Evolutionary conservation across 2,888 invertebrate genomes (phyloP).

Genomic region (Drosophila kuntzei): DNA sequence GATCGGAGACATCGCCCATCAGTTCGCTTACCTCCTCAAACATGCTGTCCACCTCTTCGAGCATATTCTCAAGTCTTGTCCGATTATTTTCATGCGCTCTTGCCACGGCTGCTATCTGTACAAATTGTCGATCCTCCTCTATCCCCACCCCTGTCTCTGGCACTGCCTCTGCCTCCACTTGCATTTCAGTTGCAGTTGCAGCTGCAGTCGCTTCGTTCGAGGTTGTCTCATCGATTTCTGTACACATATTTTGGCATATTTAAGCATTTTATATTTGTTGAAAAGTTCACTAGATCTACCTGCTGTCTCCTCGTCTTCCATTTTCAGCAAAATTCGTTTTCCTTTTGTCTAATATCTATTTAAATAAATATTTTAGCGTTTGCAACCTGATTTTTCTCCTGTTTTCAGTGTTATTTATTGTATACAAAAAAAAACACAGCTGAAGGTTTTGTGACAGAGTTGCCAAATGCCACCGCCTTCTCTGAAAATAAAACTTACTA

Average conservation of each 20-base stretch:
- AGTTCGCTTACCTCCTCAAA: constrained; percentile 46
- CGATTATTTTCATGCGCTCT: constrained; percentile 30
- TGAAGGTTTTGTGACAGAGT: constrained; percentile 41
- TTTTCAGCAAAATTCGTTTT: constrained; percentile 25
- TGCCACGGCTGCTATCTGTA: constrained; percentile 27
- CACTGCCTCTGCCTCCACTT: constrained; percentile 8
- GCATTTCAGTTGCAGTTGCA: constrained; percentile 22
- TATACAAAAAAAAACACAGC: constrained; percentile 58
- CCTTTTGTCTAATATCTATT: constrained; percentile 7
- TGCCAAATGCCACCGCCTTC: constrained; percentile 19
- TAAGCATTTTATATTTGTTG: not conserved
- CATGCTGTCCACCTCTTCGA: constrained; percentile 51
- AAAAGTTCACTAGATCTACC: constrained; percentile 26
- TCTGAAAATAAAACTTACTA: constrained; percentile 3
- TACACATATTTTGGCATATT: constrained; percentile 14
- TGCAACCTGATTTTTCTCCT: constrained; percentile 30
- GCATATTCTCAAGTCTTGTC: constrained; percentile 41
- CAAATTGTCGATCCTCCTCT: constrained; percentile 6
- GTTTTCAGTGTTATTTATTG: constrained; percentile 43
- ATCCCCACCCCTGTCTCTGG: not conserved
- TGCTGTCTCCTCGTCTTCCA: constrained; percentile 69
- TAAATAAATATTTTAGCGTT: not conserved
- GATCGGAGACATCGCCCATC: constrained; percentile 47
- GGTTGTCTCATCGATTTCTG: constrained; percentile 57
- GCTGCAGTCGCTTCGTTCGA: constrained; percentile 16